These are phyloP conservation scores for Melierax canorus DNA, from an alignment of 2,113 vertebrate species.

Conservation along the genomic window DNA sequence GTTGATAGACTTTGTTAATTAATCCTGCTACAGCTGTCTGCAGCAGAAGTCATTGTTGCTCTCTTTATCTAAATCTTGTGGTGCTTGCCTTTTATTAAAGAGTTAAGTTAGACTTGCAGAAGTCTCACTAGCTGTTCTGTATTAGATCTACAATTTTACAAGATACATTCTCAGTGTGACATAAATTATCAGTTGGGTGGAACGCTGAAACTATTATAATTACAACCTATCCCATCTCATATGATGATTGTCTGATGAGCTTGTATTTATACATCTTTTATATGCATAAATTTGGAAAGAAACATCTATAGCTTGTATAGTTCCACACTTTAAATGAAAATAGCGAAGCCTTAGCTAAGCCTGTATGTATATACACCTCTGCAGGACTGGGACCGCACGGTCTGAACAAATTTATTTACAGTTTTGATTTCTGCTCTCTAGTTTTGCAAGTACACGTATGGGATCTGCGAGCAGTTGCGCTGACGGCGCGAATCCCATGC, in stretches of 20 bases:
- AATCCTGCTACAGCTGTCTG: neutral
- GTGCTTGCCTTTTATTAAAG: neutral
- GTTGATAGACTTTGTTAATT: neutral
- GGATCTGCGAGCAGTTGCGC: neutral
- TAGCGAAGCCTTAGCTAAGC: neutral
- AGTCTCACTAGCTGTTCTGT: neutral
- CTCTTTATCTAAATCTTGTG: neutral
- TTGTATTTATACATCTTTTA: neutral
- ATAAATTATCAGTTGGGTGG: neutral
- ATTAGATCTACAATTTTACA: neutral
- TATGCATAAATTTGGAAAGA: neutral
- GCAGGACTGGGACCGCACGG: neutral
- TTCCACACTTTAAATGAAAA: neutral
- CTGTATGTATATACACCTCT: neutral
- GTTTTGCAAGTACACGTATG: neutral
- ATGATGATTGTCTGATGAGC: neutral
- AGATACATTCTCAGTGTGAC: neutral
- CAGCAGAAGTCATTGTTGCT: neutral
- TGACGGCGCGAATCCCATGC: rapidly evolving
- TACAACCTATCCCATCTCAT: neutral
- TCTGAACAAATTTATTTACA: neutral
- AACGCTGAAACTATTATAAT: neutral
- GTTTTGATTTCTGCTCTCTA: neutral
- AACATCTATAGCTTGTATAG: neutral
- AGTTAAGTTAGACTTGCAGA: neutral